A percentile compares a stretch with the other conserved stretches of the same genome.
phyloP scores from a whole-genome alignment of 2,797 vertebrate species.

The Sternotherus odoratus region DNA sequence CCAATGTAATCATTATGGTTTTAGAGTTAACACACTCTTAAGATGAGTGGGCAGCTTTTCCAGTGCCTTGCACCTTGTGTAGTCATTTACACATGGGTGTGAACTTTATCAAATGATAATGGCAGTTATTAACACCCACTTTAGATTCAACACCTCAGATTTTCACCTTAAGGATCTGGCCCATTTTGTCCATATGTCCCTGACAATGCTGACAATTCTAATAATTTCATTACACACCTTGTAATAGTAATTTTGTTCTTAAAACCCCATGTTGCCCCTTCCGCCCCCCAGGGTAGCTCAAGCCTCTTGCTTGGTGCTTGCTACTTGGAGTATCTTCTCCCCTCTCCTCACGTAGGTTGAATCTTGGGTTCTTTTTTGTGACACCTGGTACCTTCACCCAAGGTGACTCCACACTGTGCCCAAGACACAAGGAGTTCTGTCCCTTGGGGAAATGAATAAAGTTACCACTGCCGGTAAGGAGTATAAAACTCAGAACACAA shows the following conservation, averaged over 20 bases:
- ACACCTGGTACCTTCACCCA: too few species aligned
- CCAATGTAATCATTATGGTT: background rate
- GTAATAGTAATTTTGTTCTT: background rate
- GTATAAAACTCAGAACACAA: background rate
- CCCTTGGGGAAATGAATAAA: background rate
- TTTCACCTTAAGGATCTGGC: background rate
- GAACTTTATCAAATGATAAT: background rate
- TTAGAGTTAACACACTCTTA: too few species aligned
- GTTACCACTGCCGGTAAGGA: background rate
- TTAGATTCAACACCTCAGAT: background rate
- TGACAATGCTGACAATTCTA: background rate
- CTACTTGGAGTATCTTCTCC: background rate
- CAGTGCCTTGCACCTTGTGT: fast-evolving
- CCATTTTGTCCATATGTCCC: background rate
- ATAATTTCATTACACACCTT: background rate
- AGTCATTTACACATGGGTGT: background rate
- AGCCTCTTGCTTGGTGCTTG: background rate
- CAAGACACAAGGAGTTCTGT: background rate
- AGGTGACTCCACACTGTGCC: background rate
- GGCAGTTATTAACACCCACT: fast-evolving
- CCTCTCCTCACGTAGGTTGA: background rate
- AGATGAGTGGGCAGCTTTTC: fast-evolving
- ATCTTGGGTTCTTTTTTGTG: background rate
- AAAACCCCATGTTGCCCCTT: background rate
- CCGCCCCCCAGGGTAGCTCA: background rate